Conservation (phyloP, 2,888 invertebrate genomes). For the Limenitis camilla region DNA sequence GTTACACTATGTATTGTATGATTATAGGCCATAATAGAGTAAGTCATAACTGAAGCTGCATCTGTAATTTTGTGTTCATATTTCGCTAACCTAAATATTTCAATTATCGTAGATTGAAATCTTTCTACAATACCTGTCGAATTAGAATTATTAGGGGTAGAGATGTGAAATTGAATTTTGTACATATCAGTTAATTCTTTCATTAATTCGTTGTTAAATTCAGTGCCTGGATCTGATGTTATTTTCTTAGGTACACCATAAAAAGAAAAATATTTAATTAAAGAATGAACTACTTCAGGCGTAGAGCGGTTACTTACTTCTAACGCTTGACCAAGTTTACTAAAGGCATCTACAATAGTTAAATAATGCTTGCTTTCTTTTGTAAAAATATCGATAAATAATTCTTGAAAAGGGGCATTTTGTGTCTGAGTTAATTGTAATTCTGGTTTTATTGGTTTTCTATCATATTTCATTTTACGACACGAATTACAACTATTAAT, state of each 20-base stretch:
- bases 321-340: constrained; percentile 24
- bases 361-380: constrained; percentile 20
- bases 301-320: constrained; percentile 13
- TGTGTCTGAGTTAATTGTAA: constrained; percentile 28
- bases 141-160: too few species aligned
- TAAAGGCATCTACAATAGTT: constrained; percentile 23
- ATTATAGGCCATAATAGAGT: constrained; percentile 29
- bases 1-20: constrained; percentile 25
- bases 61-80: too few species aligned
- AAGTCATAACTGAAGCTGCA: constrained; percentile 28
- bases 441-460: constrained; percentile 25
- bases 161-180: constrained; percentile 28
- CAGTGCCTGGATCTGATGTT: constrained; percentile 26
- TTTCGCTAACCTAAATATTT: too few species aligned
- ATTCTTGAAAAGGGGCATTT: constrained; percentile 24
- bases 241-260: constrained; percentile 28
- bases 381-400: constrained; percentile 21
- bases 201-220: constrained; percentile 19
- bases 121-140: too few species aligned
- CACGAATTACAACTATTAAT: constrained; percentile 15
- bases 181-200: constrained; percentile 29
- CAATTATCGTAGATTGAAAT: constrained; percentile 14
- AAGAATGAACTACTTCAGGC: constrained; percentile 18
- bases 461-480: constrained; percentile 19
- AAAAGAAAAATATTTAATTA: constrained; percentile 21